phyloP scores from a whole-genome alignment of 2,888 invertebrate genomes.

The Atherix ibis region DNA sequence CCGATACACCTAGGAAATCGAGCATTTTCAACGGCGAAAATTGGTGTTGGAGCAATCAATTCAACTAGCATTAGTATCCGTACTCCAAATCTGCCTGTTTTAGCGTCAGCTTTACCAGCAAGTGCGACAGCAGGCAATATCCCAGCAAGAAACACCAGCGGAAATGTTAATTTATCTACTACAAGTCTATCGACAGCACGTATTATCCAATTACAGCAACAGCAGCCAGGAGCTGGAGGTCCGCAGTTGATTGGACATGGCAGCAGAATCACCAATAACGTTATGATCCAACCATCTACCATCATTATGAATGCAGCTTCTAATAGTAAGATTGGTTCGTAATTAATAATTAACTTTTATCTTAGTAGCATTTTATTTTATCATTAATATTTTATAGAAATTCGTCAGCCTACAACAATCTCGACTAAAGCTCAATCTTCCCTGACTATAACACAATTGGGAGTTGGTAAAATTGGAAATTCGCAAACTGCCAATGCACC shows the following conservation, averaged over 20 bases:
- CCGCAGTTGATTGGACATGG: conserved; percentile 27
- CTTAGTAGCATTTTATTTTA: not conserved
- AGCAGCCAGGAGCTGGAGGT: conserved; percentile 21
- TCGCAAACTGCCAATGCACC: conserved; percentile 11
- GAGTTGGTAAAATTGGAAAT: conserved; percentile 23
- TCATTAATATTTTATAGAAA: conserved; percentile 14
- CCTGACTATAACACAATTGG: conserved; percentile 29
- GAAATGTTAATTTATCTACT: conserved; percentile 21
- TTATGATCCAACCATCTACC: conserved; percentile 32
- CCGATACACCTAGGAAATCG: conserved; percentile 27
- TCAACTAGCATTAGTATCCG: conserved; percentile 31
- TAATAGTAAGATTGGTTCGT: conserved; percentile 25
- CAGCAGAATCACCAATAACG: conserved; percentile 26
- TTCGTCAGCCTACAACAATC: conserved; percentile 28
- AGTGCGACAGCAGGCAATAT: conserved; percentile 9
- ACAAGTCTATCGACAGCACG: conserved; percentile 23
- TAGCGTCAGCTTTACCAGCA: conserved; percentile 19
- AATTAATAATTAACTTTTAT: too few relatives aligned
- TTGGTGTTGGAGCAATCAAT: conserved; percentile 19
- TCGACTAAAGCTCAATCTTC: conserved; percentile 31
- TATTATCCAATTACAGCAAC: conserved; percentile 30
- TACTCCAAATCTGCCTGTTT: conserved; percentile 23
- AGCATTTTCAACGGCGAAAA: conserved; percentile 24
- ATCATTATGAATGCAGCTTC: conserved; percentile 27
- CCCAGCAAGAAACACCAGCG: conserved; percentile 13